Evolutionary conservation across 1,140 invertebrate species (phyloP), one percentile per base, ranked within the genome.

Genomic region (Tetramorium simillimum): DNA sequence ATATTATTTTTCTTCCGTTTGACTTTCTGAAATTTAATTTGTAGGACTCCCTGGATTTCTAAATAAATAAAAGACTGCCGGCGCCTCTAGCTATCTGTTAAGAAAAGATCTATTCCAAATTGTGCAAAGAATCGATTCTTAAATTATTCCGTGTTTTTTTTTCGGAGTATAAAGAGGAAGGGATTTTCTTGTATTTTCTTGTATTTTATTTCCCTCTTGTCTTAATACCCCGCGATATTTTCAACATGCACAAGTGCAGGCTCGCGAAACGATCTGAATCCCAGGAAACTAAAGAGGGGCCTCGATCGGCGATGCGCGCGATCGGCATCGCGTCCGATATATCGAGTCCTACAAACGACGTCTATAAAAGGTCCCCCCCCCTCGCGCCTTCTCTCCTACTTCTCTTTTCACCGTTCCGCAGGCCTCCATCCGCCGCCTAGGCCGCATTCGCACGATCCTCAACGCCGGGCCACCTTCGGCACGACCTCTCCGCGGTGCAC

Each of bases 401-500:
- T 86, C 72, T 90, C 88, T 90, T 88, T 88, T 90, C 90, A 88
- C 85, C 90, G 67, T 86, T 87, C 81, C 87, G 76, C 80, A 76
- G 56, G 51, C 72, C 86, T 85, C 90, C 87, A 90, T 33, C 33
- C 89, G 88, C 91, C 82, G 86, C 58, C 86, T 91, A 89, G 85
- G 88, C 92, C 89, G 85, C 92, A 92, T 95, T 95, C 94, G 94
- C 94, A 95, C 94, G 93, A 95, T 94, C 92, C 91, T 94, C 93
- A 85, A 93, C 92, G 93, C 92, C 91, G 90, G 93, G 93, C 92
- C 92, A 93, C 93, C 93, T 94, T 93, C 94, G 91, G 91, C 93
- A 93, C 93, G 93, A 94, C 94, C 93, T 94, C 92, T 93, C 65
- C 91, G 56, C 84, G 63, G 77, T 90, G 89, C 89, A 90, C 77